Conservation (phyloP, 2,888 invertebrate genomes). For the Augochlorella aurata region DNA sequence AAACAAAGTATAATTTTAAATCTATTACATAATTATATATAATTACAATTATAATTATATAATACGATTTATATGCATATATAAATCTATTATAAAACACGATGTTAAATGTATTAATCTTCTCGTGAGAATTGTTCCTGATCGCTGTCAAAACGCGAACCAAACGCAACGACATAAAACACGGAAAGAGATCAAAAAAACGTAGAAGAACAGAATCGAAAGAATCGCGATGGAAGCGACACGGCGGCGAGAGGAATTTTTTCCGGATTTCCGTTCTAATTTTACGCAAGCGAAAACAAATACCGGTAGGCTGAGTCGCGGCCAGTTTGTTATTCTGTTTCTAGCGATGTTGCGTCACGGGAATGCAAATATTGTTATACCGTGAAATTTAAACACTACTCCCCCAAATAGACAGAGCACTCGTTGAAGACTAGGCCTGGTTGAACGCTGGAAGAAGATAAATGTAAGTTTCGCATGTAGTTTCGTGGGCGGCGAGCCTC, state of each 20-base stretch:
- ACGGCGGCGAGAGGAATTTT: constrained; percentile 14
- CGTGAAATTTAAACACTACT: constrained; percentile 73
- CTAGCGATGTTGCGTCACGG: constrained; percentile 59
- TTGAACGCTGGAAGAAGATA: constrained; percentile 76
- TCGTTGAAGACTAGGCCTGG: constrained; percentile 70
- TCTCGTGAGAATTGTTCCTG: too few species aligned
- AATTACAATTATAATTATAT: too few species aligned
- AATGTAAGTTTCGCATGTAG: constrained; percentile 78
- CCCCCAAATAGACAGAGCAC: constrained; percentile 57
- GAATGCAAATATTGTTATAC: constrained; percentile 66
- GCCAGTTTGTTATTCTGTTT: constrained; percentile 62
- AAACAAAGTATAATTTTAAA: too few species aligned
- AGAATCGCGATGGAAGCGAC: background rate
- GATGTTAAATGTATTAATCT: too few species aligned
- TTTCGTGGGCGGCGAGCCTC: constrained; percentile 37
- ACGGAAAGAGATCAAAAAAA: too few species aligned
- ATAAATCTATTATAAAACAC: too few species aligned
- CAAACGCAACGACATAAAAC: too few species aligned
- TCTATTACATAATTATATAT: too few species aligned
- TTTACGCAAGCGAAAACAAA: constrained; percentile 56
- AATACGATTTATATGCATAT: too few species aligned
- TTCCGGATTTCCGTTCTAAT: constrained; percentile 47
- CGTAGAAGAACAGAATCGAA: background rate
- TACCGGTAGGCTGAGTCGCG: constrained; percentile 16
- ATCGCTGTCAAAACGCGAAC: too few species aligned